These are phyloP conservation scores for Apogon hyalosoma DNA, from an alignment of 2,797 vertebrate genomes.

Conservation along the genomic window DNA sequence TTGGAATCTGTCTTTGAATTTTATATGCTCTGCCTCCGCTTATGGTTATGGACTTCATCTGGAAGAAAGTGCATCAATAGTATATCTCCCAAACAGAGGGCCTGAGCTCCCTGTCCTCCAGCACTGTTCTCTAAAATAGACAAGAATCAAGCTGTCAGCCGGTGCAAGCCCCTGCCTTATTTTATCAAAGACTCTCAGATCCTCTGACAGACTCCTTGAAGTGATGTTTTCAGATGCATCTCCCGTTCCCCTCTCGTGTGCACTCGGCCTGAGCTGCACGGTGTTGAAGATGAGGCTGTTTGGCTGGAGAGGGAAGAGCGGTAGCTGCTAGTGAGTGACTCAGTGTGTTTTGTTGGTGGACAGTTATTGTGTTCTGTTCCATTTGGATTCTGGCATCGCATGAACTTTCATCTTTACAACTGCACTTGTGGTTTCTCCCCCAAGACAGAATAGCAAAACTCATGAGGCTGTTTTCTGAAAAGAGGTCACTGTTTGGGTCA, in stretches of 20 bases:
- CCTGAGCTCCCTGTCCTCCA: slow-evolving; percentile 3
- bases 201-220: slow-evolving; percentile 30
- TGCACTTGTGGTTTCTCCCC: not conserved
- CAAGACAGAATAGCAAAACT: not conserved
- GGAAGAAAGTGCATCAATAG: not conserved
- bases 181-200: slow-evolving; percentile 24
- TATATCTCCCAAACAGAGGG: not conserved
- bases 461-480: not conserved
- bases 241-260: not conserved
- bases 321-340: slow-evolving; percentile 2
- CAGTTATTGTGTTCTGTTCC: slow-evolving; percentile 9
- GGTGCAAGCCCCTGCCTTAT: not conserved
- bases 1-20: not conserved
- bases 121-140: slow-evolving; percentile 9
- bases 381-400: not conserved
- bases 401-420: not conserved
- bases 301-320: not conserved
- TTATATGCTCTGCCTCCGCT: not conserved
- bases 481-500: too few species aligned
- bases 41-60: not conserved
- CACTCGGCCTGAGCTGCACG: not conserved
- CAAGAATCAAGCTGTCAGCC: slow-evolving; percentile 15
- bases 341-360: slow-evolving; percentile 2
- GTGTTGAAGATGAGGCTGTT: not conserved
- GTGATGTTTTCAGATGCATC: slow-evolving; percentile 13